Evolutionary conservation across 2,797 vertebrate genomes (phyloP), one percentile per base, ranked within the genome.

Genomic region (Spheniscus humboldti): DNA sequence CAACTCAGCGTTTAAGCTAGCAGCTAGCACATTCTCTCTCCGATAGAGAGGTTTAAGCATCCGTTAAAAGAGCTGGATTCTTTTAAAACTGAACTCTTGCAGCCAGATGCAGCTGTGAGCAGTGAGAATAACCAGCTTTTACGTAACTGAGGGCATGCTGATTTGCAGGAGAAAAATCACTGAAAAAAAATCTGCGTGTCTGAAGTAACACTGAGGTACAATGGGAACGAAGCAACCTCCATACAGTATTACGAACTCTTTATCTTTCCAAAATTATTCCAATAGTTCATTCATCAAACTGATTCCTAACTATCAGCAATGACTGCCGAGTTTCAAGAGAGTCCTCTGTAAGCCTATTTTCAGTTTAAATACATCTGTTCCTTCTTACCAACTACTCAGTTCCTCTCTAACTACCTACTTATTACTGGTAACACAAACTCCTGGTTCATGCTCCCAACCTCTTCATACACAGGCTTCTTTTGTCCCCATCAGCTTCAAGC

Each of bases 171-270:
- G n/a, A 25, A 75, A 73, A 66, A 71, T 6, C 79, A 20, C 33
- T 7, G 31, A 14, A 27, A 12, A 12, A 47, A 53, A 31, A 53
- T 3, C 64, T 14, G 23, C 56, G 4, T 0, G 27, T 20, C 60
- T 84, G 77, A 72, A 71, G 75, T 13, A 68, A 13, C 14, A 4
- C 45, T 3, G 55, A 81, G 81, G 71, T 30, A 41, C 66, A 30
- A 30, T 0, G 2, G 56, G 63, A 27, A 24, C 1, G 1, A 11
- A 33, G 53, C 17, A 48, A 22, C 33, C 79, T n/a, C 56, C 11
- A 2, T 0, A 18, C 43, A 50, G 48, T 0, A 9, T 14, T 22
- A 18, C 0, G 0, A 59, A 39, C 25, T 41, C 47, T 18, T 64
- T 16, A 10, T 9, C 68, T 10, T 27, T 13, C 66, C 56, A 55